Conservation (phyloP, 2,888 invertebrate genomes). For the Caenorhabditis sulstoni region DNA sequence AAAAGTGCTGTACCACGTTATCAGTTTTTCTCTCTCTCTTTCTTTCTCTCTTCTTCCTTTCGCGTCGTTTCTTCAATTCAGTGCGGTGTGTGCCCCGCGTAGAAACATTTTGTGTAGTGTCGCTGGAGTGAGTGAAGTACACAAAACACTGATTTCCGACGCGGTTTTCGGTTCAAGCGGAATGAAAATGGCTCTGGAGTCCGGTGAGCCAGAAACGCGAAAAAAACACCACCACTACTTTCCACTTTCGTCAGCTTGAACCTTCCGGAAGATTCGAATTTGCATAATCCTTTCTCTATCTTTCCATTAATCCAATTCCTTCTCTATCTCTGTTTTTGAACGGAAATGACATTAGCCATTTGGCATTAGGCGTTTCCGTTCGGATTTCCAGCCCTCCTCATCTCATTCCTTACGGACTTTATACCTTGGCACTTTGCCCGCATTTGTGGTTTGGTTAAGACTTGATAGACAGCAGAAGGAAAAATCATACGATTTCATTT, state of each 20-base stretch:
- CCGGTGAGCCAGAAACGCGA: neutral
- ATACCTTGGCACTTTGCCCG: constrained; percentile 8
- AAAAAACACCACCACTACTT: too few species aligned
- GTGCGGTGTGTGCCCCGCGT: neutral
- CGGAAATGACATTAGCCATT: neutral
- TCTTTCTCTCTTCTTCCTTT: neutral
- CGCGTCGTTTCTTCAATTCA: neutral
- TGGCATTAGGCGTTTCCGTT: neutral
- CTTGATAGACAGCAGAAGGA: too few species aligned
- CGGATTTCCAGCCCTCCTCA: constrained; percentile 9
- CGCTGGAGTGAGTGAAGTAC: constrained; percentile 14
- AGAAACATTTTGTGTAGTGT: constrained; percentile 31
- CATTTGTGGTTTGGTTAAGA: too few species aligned
- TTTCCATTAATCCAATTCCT: constrained; percentile 3
- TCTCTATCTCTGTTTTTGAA: neutral
- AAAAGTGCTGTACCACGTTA: constrained; percentile 51
- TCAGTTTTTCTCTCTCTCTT: constrained; percentile 25
- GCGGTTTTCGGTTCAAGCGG: neutral
- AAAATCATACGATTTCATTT: constrained; percentile 12
- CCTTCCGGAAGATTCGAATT: constrained; percentile 42
- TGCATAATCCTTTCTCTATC: constrained; percentile 9
- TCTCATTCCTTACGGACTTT: constrained; percentile 15
- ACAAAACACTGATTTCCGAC: constrained; percentile 20
- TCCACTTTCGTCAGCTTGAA: too few species aligned
- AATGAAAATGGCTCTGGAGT: neutral